phyloP scores from a whole-genome alignment of 1,140 invertebrate species.

The Drosophila gunungcola region DNA sequence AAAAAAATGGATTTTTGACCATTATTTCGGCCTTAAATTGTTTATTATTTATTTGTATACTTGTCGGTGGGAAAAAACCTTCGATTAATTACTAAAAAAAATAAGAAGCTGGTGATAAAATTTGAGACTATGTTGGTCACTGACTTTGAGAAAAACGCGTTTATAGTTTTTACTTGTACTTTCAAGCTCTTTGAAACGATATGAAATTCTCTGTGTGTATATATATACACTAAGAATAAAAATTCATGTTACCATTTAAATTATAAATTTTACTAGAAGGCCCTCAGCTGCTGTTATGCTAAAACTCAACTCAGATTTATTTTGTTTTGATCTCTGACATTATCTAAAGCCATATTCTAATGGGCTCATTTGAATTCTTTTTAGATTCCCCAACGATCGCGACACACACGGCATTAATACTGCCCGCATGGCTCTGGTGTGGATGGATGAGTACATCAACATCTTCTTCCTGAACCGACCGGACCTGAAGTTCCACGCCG shows the following conservation, averaged over 20 bases:
- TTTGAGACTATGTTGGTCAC: no score
- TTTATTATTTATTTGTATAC: no score
- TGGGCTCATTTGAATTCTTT: neutral
- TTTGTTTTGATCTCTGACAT: neutral
- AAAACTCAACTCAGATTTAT: neutral
- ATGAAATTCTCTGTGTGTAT: no score
- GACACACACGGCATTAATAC: conserved; percentile 98
- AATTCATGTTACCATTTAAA: neutral
- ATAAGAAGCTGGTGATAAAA: no score
- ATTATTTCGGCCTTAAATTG: no score
- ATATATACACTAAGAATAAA: no score
- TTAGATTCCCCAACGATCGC: conserved; percentile 90
- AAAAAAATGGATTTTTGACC: no score
- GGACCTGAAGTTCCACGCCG: conserved; percentile 89
- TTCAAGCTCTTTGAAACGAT: no score
- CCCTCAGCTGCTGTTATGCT: neutral
- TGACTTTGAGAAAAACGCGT: no score
- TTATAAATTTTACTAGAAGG: neutral
- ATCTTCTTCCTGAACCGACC: conserved; percentile 93
- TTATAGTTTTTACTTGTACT: no score
- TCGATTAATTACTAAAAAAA: no score
- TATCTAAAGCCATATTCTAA: neutral
- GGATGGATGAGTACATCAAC: conserved; percentile 98
- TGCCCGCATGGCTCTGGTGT: conserved; percentile 95
- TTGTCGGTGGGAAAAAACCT: no score